phyloP scores from a whole-genome alignment of 2,113 vertebrate species.

The Bolborhynchus lineola region DNA sequence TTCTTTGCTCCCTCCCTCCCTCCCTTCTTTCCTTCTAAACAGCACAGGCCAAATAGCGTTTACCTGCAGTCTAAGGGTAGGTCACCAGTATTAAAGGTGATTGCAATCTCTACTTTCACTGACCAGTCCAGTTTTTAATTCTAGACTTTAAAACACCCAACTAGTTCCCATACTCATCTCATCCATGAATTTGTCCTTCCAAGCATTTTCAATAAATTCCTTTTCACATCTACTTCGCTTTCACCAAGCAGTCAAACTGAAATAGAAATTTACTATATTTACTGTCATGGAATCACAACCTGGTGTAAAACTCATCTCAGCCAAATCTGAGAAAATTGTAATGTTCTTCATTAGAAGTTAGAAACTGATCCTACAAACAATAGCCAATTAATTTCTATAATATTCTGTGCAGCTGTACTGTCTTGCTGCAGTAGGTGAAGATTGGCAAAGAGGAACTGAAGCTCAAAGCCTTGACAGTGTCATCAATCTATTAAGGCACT shows the following conservation, averaged over 20 bases:
- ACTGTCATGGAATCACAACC: neutral
- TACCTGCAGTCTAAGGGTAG: neutral
- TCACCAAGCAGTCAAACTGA: neutral
- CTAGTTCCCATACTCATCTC: neutral
- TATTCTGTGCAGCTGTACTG: neutral
- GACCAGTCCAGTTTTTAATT: neutral
- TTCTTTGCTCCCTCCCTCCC: neutral
- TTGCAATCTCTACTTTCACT: neutral
- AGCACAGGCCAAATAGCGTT: neutral
- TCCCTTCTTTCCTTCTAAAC: neutral
- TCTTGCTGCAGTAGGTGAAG: neutral
- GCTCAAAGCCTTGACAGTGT: neutral
- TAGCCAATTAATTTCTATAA: neutral
- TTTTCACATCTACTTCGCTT: neutral
- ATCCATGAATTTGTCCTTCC: neutral
- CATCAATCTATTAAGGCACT: neutral
- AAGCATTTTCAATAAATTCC: neutral
- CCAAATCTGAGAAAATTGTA: neutral
- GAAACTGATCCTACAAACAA: neutral
- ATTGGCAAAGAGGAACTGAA: neutral
- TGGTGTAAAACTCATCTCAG: neutral
- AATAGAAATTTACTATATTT: neutral
- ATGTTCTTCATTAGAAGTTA: neutral
- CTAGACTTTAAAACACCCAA: neutral
- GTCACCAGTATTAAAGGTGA: neutral